phyloP scores from a whole-genome alignment of 2,888 invertebrate species.

The Temnothorax ravouxi region DNA sequence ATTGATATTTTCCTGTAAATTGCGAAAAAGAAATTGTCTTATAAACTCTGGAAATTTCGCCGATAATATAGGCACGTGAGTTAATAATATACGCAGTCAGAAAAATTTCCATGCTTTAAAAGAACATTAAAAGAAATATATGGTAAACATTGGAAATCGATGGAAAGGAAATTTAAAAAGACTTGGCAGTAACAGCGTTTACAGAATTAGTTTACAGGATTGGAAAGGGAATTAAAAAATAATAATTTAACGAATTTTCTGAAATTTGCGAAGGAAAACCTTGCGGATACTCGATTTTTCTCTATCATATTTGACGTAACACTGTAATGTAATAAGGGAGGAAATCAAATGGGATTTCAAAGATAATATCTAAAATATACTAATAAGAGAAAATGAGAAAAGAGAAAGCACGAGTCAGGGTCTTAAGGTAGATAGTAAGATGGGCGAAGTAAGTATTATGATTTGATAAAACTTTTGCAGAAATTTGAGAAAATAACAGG shows the following conservation, averaged over 20 bases:
- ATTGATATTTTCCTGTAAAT: background rate
- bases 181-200: background rate
- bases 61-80: background rate
- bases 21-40: background rate
- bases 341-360: constrained; percentile 27
- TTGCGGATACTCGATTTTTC: constrained; percentile 8
- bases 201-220: background rate
- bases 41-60: background rate
- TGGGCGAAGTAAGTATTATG: constrained; percentile 49
- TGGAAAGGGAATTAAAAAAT: constrained; percentile 20
- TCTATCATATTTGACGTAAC: background rate
- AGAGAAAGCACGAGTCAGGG: background rate
- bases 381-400: constrained; percentile 6
- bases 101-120: constrained; percentile 2
- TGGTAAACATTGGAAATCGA: constrained; percentile 4
- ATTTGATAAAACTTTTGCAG: constrained; percentile 42
- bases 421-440: constrained; percentile 25
- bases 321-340: background rate
- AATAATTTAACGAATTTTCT: constrained; percentile 12
- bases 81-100: constrained; percentile 13
- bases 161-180: constrained; percentile 8
- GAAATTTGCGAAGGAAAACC: background rate
- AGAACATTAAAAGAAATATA: constrained; percentile 12
- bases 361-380: constrained; percentile 33
- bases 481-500: constrained; percentile 52